Base-by-base conservation (phyloP, 2,888 invertebrate species). In the Euzophera pinguis region DNA sequence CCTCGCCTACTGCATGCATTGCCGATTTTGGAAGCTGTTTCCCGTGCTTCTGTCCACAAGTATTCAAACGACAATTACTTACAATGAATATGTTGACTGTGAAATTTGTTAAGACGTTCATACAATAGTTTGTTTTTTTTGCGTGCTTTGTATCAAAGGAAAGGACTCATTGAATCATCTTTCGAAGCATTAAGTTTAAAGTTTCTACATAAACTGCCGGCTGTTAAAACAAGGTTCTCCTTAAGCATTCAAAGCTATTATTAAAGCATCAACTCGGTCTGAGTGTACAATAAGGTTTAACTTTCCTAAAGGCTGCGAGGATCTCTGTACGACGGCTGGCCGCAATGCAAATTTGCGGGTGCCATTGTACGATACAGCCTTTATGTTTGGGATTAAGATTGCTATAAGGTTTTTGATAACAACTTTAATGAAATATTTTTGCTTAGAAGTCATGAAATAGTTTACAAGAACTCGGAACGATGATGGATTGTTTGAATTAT, bases 241-340 rank as follows among this genome's bases (percentile, higher is more conserved):
- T 48, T 38, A 37, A 48, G 38, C 37, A 48, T 48, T 48, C 48
- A 48, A 38, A 48, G 48, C 48, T 38, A 48, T 48, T 48, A 48
- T 48, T 38, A 13, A 12, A 34, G 47, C 35, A 47, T 14, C 47
- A 48, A 48, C 48, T 48, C 37, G 17, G 38, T 48, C 48, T 12
- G 48, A 27, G 14, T 9, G 17, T 38, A 51, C 51, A 51, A 45
- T 45, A 35, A 37, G 32, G 17, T 51, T 38, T 38, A 51, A 43
- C 37, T 51, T 45, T 43, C 34, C 37, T 22, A 43, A 41, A 43
- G 38, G 14, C 8, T 43, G 12, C n/a, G 13, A 42, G 42, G 22
- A 22, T 42, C 22, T 42, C 22, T 42, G 22, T 3, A 8, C 4
- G 27, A 9, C 27, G 6, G 13, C 43, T 42, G 12, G 1, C 42